Evolutionary conservation across 2,113 vertebrate genomes (phyloP).

Genomic region (Toxotes chatareus): DNA sequence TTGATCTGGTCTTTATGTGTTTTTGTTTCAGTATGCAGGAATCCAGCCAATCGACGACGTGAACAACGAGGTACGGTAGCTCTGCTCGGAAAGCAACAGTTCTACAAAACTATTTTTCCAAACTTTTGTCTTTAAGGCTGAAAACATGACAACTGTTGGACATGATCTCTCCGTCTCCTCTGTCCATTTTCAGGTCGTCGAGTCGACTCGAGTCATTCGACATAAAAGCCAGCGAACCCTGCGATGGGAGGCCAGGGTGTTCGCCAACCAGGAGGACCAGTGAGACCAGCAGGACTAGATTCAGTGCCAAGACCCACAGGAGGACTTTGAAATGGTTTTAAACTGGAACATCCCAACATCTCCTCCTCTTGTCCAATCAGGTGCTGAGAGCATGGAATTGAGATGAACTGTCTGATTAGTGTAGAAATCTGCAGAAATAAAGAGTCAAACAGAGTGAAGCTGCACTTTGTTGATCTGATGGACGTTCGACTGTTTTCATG

Average conservation of each 20-base stretch:
- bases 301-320: background rate
- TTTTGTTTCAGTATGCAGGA: constrained; percentile 87
- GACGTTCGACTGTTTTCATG: constrained; percentile 20
- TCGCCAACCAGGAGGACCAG: constrained; percentile 70
- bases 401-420: background rate
- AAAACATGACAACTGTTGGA: background rate
- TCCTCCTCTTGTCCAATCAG: constrained; percentile 16
- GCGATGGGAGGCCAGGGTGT: constrained; percentile 89
- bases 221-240: constrained; percentile 87
- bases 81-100: background rate
- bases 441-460: background rate
- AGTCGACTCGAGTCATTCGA: constrained; percentile 86
- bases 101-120: background rate
- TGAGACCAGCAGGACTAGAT: constrained; percentile 34
- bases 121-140: background rate
- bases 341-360: background rate
- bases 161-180: background rate
- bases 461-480: constrained; percentile 9
- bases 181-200: constrained; percentile 84
- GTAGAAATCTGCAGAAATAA: background rate
- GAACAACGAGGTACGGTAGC: constrained; percentile 87
- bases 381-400: background rate
- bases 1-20: background rate
- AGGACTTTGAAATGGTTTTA: constrained; percentile 18
- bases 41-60: constrained; percentile 87